phyloP scores from a whole-genome alignment of 1,140 invertebrate genomes.

The Bilobella aurantiaca region DNA sequence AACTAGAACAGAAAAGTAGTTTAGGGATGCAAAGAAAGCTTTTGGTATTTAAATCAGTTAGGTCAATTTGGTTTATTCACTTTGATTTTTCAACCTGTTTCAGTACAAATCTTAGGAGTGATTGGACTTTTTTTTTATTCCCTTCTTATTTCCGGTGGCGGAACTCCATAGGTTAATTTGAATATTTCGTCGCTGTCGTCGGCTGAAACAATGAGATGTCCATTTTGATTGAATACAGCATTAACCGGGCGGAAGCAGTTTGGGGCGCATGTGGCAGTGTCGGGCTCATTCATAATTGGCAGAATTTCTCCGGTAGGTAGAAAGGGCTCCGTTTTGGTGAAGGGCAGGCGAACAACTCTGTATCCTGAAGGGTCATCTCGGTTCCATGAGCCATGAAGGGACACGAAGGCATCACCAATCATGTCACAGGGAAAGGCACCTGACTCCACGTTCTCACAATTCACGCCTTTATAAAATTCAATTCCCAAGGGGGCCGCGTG shows the following conservation, averaged over 20 bases:
- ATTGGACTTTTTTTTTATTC: too few relatives aligned
- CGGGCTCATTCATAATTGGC: slow-evolving; percentile 1
- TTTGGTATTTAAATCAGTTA: too few relatives aligned
- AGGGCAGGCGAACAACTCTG: neutral
- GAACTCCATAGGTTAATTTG: neutral
- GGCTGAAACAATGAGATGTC: slow-evolving; percentile 17
- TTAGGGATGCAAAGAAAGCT: too few relatives aligned
- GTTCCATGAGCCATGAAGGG: slow-evolving; percentile 11
- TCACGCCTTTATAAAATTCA: slow-evolving; percentile 6
- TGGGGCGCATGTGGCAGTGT: neutral
- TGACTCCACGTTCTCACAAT: neutral
- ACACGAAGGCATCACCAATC: slow-evolving; percentile 4
- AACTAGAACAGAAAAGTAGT: too few relatives aligned
- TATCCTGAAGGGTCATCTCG: slow-evolving; percentile 6
- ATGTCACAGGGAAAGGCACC: slow-evolving; percentile 10
- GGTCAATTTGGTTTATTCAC: too few relatives aligned
- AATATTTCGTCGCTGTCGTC: slow-evolving; percentile 18
- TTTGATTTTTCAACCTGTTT: too few relatives aligned
- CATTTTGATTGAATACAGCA: slow-evolving; percentile 13
- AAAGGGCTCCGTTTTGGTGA: neutral
- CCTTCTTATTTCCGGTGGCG: neutral
- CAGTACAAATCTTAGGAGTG: too few relatives aligned
- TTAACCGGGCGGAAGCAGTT: slow-evolving; percentile 23
- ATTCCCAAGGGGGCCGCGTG: slow-evolving; percentile 18
- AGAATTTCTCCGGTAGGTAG: neutral